Conservation (phyloP, 1,140 invertebrate genomes). For the Lordiphosa stackelbergi region DNA sequence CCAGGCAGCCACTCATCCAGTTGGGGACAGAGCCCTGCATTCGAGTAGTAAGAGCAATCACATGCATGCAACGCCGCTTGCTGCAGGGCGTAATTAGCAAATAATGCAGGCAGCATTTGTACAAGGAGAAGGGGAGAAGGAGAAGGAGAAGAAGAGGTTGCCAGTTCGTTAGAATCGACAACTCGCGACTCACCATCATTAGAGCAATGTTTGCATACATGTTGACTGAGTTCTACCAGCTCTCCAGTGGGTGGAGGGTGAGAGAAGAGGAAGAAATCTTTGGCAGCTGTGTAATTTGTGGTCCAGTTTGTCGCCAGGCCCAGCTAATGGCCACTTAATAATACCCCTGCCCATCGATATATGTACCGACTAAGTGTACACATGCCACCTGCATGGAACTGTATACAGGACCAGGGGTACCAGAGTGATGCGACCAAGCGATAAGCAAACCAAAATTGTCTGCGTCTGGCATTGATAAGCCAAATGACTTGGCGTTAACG, state of each 20-base stretch:
- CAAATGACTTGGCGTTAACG: constrained; percentile 72
- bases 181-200: constrained; percentile 57
- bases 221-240: constrained; percentile 20
- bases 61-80: constrained; percentile 59
- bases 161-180: constrained; percentile 53
- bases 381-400: constrained; percentile 45
- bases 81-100: constrained; percentile 73
- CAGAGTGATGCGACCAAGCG: constrained; percentile 49
- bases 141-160: background rate
- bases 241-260: background rate
- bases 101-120: constrained; percentile 45
- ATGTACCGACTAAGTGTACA: constrained; percentile 31
- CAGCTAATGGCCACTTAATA: constrained; percentile 70
- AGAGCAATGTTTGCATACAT: constrained; percentile 63
- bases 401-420: background rate
- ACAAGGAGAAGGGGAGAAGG: background rate
- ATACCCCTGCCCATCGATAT: constrained; percentile 31
- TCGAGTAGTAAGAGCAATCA: constrained; percentile 50
- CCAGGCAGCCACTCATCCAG: background rate
- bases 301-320: constrained; percentile 41
- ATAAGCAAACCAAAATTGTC: constrained; percentile 61
- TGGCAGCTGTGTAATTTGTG: constrained; percentile 52
- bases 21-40: constrained; percentile 1
- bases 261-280: constrained; percentile 17
- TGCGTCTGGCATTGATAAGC: constrained; percentile 74